These are phyloP conservation scores for Cryptus viduatorius DNA, from an alignment of 2,888 invertebrate genomes.

Conservation along the genomic window DNA sequence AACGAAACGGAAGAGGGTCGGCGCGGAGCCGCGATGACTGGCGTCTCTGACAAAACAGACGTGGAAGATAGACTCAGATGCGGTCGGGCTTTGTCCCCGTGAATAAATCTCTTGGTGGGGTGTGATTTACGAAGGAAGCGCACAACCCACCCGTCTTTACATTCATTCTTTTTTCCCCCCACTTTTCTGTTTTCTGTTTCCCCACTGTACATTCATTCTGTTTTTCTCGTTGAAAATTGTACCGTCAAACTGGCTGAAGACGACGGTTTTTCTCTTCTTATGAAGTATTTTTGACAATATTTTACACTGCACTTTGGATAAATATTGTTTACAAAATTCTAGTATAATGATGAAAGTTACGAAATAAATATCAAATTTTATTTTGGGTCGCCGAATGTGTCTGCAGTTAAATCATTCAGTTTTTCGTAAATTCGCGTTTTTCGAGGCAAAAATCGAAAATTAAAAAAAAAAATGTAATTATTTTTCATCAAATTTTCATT, in stretches of 20 bases:
- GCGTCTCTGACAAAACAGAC: constrained; percentile 43
- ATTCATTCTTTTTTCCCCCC: too few species aligned
- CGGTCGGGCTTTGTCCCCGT: constrained; percentile 39
- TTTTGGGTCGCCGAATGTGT: too few species aligned
- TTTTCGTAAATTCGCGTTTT: too few species aligned
- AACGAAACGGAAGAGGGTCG: constrained; percentile 24
- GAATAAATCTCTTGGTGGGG: constrained; percentile 42
- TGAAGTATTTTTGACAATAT: neutral
- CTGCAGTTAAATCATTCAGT: too few species aligned
- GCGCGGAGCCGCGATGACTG: constrained; percentile 24
- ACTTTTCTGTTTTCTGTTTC: too few species aligned
- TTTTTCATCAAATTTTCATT: too few species aligned
- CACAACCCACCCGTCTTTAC: constrained; percentile 7
- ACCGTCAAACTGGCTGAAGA: neutral
- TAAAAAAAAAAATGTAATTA: too few species aligned
- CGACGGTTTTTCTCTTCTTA: neutral
- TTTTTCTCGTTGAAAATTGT: neutral
- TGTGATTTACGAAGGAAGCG: constrained; percentile 28
- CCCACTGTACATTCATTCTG: constrained; percentile 7
- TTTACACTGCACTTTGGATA: neutral
- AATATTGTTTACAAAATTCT: neutral
- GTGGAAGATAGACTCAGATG: constrained; percentile 32
- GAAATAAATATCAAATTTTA: too few species aligned
- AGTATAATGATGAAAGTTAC: too few species aligned
- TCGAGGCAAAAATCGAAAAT: too few species aligned